Base-by-base conservation (phyloP, 2,797 vertebrate genomes). In the Semaprochilodus insignis region DNA sequence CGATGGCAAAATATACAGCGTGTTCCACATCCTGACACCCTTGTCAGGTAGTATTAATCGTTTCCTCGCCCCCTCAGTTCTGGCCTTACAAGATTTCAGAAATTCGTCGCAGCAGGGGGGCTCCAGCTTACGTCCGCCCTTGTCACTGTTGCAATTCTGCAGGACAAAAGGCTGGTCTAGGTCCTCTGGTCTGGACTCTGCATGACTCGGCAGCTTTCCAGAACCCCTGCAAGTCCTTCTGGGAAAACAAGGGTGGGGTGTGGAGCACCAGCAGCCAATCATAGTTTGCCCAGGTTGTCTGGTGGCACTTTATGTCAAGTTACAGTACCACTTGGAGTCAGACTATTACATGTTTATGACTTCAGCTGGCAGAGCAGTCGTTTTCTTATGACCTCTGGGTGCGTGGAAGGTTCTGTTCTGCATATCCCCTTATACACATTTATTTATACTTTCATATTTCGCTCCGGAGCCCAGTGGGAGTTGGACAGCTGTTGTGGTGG, bases 101-200 rank as follows among this genome's bases (percentile, higher is more conserved):
- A 15, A 69, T 84, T 80, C 54, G 69, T 81, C 70, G 77, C 80
- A 67, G 75, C 60, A 73, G 67, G 67, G 79, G 72, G 67, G 44
- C 59, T 44, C 79, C 65, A 69, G 74, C 60, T 76, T 36, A 84
- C 15, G 73, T 54, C 72, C 72, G 16, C 60, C 31, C 54, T 83
- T 69, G 92, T 92, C 91, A 89, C 90, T 89, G 89, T 89, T 89
- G 90, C 86, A 89, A 87, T 88, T 91, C 85, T 88, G 85, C 90
- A 93, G 90, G 89, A 93, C 92, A 92, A 92, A 91, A 90, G 89
- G 23, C 74, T 83, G 76, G 90, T 91, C 90, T 91, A 88, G 88
- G 91, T 90, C 88, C 87, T 90, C 57, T 84, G 89, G 87, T 85
- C 78, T 34, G 74, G 85, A 36, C 88, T 87, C 88, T 78, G 88